Evolutionary conservation across 1,140 invertebrate genomes (phyloP).

Genomic region (Zelostemma sp.): DNA sequence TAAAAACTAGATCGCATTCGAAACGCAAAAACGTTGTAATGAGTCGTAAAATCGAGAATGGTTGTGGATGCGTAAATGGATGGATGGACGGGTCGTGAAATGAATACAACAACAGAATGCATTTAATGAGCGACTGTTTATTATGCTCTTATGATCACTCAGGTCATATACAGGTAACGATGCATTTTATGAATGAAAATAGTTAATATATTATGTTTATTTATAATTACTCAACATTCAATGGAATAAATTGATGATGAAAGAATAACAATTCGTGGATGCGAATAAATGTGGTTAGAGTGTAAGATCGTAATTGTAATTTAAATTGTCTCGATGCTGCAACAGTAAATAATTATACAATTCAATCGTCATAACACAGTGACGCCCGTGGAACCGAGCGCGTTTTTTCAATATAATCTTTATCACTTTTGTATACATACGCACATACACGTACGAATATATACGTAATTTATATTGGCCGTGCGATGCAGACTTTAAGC

Average conservation of each 20-base stretch:
- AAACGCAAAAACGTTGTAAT: constrained; percentile 8
- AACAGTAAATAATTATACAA: constrained; percentile 53
- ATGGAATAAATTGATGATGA: constrained; percentile 69
- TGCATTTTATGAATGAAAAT: constrained; percentile 72
- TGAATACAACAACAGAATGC: constrained; percentile 72
- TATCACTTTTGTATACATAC: constrained; percentile 15
- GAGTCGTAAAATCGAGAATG: constrained; percentile 21
- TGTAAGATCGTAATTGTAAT: constrained; percentile 57
- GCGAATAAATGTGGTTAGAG: constrained; percentile 69
- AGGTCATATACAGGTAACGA: constrained; percentile 72
- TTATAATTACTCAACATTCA: constrained; percentile 71
- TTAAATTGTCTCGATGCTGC: constrained; percentile 57
- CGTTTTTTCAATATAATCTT: constrained; percentile 30
- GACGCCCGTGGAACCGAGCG: constrained; percentile 47
- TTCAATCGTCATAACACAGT: constrained; percentile 43
- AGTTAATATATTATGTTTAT: constrained; percentile 71
- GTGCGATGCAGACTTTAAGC: constrained; percentile 47
- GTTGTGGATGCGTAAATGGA: constrained; percentile 56
- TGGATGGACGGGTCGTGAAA: constrained; percentile 68
- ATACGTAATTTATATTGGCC: constrained; percentile 43
- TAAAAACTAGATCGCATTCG: constrained; percentile 23
- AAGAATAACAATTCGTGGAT: constrained; percentile 70
- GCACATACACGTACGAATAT: constrained; percentile 17
- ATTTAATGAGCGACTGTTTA: constrained; percentile 73
- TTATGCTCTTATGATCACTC: constrained; percentile 73